Evolutionary conservation across 2,797 vertebrate species (phyloP).

Genomic region (Emydoidea blandingii): DNA sequence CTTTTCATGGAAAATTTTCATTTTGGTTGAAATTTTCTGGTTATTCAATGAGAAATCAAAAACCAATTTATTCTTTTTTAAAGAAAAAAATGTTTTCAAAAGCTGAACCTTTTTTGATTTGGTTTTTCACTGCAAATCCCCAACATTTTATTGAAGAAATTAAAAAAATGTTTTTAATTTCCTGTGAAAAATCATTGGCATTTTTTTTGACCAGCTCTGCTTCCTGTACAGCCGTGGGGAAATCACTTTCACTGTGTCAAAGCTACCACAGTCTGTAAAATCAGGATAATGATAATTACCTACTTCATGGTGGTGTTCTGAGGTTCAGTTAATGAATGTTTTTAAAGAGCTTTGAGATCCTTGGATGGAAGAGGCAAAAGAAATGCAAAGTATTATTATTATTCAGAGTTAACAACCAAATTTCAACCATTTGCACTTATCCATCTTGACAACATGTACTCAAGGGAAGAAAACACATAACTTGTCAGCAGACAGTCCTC

Average conservation of each 20-base stretch:
- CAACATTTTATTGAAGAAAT: constrained; percentile 53
- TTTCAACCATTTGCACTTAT: constrained; percentile 81
- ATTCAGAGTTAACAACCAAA: constrained; percentile 82
- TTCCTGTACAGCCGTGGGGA: constrained; percentile 54
- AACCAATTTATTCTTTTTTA: constrained; percentile 33
- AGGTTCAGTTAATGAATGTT: constrained; percentile 71
- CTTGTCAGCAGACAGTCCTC: constrained; percentile 82
- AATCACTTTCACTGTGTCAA: constrained; percentile 51
- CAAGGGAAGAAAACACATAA: constrained; percentile 81
- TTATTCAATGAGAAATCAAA: constrained; percentile 48
- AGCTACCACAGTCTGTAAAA: constrained; percentile 52
- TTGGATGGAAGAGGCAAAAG: constrained; percentile 75
- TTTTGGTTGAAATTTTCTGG: constrained; percentile 50
- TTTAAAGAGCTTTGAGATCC: constrained; percentile 75
- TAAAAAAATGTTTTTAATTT: constrained; percentile 39
- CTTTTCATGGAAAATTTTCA: constrained; percentile 45
- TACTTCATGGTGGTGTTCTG: constrained; percentile 63
- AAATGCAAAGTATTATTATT: constrained; percentile 83
- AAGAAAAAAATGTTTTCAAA: constrained; percentile 19
- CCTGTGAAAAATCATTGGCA: constrained; percentile 36
- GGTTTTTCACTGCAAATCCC: constrained; percentile 35
- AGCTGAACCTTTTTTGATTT: constrained; percentile 21
- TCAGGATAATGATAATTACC: constrained; percentile 68
- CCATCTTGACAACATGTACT: constrained; percentile 80
- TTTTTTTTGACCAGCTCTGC: constrained; percentile 46